Base-by-base conservation (phyloP, 37 sponge, comb jelly and placozoan species). In the Haliclona indistincta region DNA sequence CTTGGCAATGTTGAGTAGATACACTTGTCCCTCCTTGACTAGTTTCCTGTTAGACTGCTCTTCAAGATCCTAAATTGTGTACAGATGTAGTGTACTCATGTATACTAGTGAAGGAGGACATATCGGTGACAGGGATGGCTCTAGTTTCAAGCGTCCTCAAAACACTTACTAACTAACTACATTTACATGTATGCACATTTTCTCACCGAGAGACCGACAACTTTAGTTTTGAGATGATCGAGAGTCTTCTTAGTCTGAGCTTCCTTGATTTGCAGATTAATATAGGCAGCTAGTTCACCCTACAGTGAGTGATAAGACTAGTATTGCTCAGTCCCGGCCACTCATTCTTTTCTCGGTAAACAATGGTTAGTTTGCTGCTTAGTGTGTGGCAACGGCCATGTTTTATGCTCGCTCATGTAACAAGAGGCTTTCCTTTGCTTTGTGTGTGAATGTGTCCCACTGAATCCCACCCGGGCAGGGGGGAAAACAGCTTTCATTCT, bases 21-120 rank as follows among this genome's bases (percentile, higher is more conserved):
- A 96, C 4, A 92, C 89, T 47, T 78, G 84, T 6, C 96, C 96
- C 40, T 96, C 96, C 55, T 94, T 94, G n/a, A 93, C 77, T 4
- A 93, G 63, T 43, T 38, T 56, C 0, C 94, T 54, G 0, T 78
- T 70, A 7, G 65, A 42, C 2, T 68, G 56, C n/a, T n/a, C n/a
- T 47, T 86, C 83, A 13, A 86, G 38, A 29, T 83, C 83, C 88
- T 87, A 64, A 17, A 64, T 20, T 4, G 22, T 1, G 26, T 34
- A 35, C 23, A 70, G n/a, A n/a, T n/a, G n/a, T n/a, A n/a, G n/a
- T n/a, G n/a, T n/a, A n/a, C n/a, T n/a, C 26, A 20, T n/a, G 25
- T 38, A 37, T 7, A 33, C 15, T 10, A 22, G 8, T 22, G 25
- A 38, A 15, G 6, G 23, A 13, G 37, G 41, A 38, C 7, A 11